These are phyloP conservation scores for Menidia menidia DNA, from an alignment of 2,797 vertebrate species.

Conservation along the genomic window DNA sequence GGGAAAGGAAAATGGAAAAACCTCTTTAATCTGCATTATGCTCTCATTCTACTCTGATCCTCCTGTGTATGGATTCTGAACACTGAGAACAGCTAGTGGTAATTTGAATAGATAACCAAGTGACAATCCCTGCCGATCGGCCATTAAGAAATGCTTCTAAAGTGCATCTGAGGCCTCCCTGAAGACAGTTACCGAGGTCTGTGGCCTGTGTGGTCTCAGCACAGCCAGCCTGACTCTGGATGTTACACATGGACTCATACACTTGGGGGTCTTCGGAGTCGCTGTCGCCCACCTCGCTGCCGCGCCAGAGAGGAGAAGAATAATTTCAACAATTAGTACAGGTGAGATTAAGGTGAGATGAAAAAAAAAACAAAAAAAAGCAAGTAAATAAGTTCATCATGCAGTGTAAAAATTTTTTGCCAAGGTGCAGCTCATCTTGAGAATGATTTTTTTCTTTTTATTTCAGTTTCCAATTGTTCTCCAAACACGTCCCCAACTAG, in stretches of 20 bases:
- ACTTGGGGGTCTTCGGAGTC: conserved; percentile 87
- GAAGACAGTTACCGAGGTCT: conserved; percentile 77
- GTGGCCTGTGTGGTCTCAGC: conserved; percentile 64
- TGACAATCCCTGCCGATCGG: neutral
- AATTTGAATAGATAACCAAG: neutral
- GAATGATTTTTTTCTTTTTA: too few relatives aligned
- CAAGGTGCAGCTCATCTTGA: too few relatives aligned
- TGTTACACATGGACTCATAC: conserved; percentile 97
- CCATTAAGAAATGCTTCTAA: neutral
- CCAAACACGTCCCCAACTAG: too few relatives aligned
- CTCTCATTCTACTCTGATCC: neutral
- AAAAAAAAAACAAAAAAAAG: too few relatives aligned
- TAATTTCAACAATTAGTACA: neutral
- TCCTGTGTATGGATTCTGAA: too few relatives aligned
- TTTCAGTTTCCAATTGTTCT: too few relatives aligned
- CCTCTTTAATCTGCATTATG: neutral
- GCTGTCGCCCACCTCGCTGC: conserved; percentile 42
- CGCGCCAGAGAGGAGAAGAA: neutral
- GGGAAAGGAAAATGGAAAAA: neutral
- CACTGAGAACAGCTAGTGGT: too few relatives aligned
- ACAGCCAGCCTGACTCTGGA: conserved; percentile 85
- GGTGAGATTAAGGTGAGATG: too few relatives aligned
- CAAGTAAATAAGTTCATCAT: too few relatives aligned
- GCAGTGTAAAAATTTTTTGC: too few relatives aligned
- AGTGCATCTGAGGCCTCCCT: neutral